These are phyloP conservation scores for Cynaeus angustus DNA, from an alignment of 2,888 invertebrate species.

Conservation along the genomic window DNA sequence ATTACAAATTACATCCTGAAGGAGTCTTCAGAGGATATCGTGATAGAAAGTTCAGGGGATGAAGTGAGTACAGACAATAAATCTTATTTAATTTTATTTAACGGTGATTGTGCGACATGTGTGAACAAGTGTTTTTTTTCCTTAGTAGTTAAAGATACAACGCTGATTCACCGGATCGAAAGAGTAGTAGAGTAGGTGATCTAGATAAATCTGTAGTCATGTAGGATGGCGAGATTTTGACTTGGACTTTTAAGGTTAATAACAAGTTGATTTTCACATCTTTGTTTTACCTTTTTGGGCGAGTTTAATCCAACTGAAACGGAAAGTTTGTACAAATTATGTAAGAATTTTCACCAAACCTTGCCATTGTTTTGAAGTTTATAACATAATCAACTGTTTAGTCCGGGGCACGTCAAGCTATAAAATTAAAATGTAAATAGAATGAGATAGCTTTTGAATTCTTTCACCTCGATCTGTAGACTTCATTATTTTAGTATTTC, in stretches of 20 bases:
- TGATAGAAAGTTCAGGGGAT: neutral
- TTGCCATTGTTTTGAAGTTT: constrained; percentile 17
- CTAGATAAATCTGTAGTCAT: constrained; percentile 31
- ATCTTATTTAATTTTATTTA: neutral
- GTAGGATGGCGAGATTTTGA: constrained; percentile 22
- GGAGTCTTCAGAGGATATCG: neutral
- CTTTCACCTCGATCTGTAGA: constrained; percentile 1
- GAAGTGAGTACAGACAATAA: constrained; percentile 5
- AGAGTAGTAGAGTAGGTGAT: constrained; percentile 32
- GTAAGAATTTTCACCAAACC: constrained; percentile 19
- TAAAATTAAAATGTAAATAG: constrained; percentile 9
- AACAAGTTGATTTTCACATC: too few relatives aligned
- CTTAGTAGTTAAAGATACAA: neutral
- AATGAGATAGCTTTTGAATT: constrained; percentile 7
- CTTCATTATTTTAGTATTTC: neutral
- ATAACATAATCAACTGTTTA: neutral
- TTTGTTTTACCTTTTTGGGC: neutral
- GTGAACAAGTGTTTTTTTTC: constrained; percentile 8
- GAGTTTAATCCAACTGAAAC: constrained; percentile 14
- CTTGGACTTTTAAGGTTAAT: too few relatives aligned
- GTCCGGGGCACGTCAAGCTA: neutral
- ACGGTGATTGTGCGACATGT: constrained; percentile 7
- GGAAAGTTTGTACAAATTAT: constrained; percentile 30
- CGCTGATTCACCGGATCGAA: too few relatives aligned
- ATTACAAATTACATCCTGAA: neutral